Conservation (phyloP, 2,797 vertebrate species). For the Lutjanus campechanus region DNA sequence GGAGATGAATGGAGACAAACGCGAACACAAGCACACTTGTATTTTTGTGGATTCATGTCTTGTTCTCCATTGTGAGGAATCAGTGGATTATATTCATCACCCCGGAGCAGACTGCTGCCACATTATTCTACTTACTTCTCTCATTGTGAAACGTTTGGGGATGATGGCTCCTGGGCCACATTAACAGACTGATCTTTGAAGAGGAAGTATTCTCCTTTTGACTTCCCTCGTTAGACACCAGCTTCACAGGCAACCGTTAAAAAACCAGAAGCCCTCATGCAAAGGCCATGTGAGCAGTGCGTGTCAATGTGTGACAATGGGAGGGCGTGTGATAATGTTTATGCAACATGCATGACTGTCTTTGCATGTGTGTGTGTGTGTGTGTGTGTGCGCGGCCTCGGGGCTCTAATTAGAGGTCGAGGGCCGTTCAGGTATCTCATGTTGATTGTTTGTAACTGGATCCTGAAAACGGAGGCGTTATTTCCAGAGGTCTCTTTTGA, state of each 20-base stretch:
- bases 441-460: constrained; percentile 59
- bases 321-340: constrained; percentile 29
- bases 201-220: constrained; percentile 53
- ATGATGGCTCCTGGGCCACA: background rate
- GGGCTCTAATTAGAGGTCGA: constrained; percentile 68
- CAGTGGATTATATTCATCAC: constrained; percentile 35
- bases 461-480: constrained; percentile 34
- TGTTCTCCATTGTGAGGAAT: background rate
- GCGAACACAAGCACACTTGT: background rate
- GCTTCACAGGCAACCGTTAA: constrained; percentile 26
- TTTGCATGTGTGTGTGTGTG: constrained; percentile 8
- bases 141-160: constrained; percentile 5
- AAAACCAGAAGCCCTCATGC: constrained; percentile 37
- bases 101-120: constrained; percentile 29
- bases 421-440: constrained; percentile 65
- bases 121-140: constrained; percentile 9
- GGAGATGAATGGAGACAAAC: background rate
- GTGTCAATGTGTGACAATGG: constrained; percentile 47
- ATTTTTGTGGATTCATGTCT: background rate
- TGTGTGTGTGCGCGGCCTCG: constrained; percentile 20
- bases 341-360: constrained; percentile 41
- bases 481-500: constrained; percentile 30
- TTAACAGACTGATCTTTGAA: constrained; percentile 28
- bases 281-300: constrained; percentile 40
- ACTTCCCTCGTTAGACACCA: constrained; percentile 38